Evolutionary conservation across 2,113 vertebrate species (phyloP).

Genomic region (Gavia stellata): DNA sequence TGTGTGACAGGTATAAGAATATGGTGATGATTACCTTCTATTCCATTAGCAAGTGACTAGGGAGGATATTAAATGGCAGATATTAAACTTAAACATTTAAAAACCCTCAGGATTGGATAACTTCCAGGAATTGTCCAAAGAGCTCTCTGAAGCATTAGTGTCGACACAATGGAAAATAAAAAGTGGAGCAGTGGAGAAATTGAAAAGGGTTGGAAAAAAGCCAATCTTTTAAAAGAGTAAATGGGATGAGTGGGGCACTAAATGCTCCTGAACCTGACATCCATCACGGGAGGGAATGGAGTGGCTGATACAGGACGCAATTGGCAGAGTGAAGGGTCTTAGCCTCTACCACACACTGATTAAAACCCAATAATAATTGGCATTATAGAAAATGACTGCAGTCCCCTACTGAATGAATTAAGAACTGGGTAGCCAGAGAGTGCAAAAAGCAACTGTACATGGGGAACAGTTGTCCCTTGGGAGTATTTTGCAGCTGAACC

Average conservation of each 20-base stretch:
- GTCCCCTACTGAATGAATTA: neutral
- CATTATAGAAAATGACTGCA: neutral
- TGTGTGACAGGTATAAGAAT: conserved; percentile 1
- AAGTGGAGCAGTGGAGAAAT: neutral
- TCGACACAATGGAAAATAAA: neutral
- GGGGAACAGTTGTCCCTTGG: neutral
- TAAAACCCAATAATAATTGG: neutral
- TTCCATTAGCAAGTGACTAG: conserved; percentile 39
- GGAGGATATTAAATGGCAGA: conserved; percentile 23
- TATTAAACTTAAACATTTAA: conserved; percentile 35
- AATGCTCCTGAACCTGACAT: neutral
- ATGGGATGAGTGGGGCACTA: neutral
- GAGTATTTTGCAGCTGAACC: neutral
- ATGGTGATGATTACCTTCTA: neutral
- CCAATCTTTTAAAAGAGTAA: conserved; percentile 31
- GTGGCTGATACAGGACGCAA: neutral
- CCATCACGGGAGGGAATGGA: neutral
- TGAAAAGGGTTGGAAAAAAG: conserved; percentile 34
- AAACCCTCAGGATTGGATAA: conserved; percentile 9
- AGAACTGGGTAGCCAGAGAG: accelerated
- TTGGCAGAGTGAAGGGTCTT: neutral
- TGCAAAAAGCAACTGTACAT: accelerated
- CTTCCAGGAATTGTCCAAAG: conserved; percentile 27
- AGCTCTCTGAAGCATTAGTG: conserved; percentile 38
- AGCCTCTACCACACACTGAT: neutral